phyloP scores from a whole-genome alignment of 37 sponge, comb jelly and placozoan species.

The Lycopodina hypogea region DNA sequence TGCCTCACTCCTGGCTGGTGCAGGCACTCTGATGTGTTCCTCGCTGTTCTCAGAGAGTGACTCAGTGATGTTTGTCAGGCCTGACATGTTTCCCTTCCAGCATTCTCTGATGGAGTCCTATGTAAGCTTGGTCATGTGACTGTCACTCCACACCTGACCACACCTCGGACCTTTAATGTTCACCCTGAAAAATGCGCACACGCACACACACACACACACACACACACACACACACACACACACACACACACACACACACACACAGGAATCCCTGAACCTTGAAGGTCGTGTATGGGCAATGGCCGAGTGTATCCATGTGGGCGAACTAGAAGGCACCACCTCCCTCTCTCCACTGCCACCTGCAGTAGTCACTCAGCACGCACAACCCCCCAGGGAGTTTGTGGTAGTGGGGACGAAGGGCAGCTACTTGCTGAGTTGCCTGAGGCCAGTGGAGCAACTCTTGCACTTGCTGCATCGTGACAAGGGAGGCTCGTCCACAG shows the following conservation, averaged over 20 bases:
- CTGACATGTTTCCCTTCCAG: constrained; percentile 86
- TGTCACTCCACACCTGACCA: too few relatives aligned
- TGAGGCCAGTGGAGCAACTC: constrained; percentile 92
- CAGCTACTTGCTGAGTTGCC: constrained; percentile 56
- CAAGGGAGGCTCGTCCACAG: constrained; percentile 51
- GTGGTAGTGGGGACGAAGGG: constrained; percentile 86
- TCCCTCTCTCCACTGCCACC: constrained; percentile 68
- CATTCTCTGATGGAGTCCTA: constrained; percentile 65
- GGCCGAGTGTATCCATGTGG: constrained; percentile 68
- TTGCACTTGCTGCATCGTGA: constrained; percentile 53
- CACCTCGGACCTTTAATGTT: not conserved
- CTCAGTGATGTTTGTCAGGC: constrained; percentile 69
- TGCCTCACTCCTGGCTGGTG: too few relatives aligned
- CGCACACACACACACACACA: not conserved
- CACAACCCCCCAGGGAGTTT: constrained; percentile 58
- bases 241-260: not conserved
- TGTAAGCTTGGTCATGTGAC: constrained; percentile 29
- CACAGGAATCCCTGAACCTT: constrained; percentile 40
- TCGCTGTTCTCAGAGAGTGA: constrained; percentile 59
- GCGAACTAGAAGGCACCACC: constrained; percentile 36
- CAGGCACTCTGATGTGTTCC: too few relatives aligned
- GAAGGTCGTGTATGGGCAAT: constrained; percentile 84
- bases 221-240: not conserved
- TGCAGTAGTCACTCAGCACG: constrained; percentile 83
- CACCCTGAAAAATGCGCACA: not conserved